phyloP scores from a whole-genome alignment of 2,113 vertebrate genomes.

The Pheucticus melanocephalus region DNA sequence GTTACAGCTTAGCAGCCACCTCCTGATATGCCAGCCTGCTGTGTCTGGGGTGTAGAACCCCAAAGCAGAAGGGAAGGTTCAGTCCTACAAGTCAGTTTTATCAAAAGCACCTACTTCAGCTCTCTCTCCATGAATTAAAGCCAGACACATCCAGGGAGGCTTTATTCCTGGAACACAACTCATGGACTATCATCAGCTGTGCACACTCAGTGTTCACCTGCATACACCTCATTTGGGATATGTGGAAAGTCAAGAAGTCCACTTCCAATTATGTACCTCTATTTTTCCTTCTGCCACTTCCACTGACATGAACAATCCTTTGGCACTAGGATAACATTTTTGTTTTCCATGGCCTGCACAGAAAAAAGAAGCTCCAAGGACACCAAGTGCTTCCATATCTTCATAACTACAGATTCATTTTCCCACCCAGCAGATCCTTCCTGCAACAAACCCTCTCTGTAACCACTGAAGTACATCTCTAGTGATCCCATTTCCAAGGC shows the following conservation, averaged over 20 bases:
- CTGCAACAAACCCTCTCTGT: not conserved
- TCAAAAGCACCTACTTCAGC: not conserved
- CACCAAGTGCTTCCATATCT: not conserved
- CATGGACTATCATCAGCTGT: not conserved
- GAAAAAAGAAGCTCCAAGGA: not conserved
- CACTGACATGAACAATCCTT: not conserved
- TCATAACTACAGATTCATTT: not conserved
- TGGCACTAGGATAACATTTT: not conserved
- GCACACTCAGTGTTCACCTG: not conserved
- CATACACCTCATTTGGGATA: not conserved
- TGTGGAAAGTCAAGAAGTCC: not conserved
- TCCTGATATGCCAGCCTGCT: not conserved
- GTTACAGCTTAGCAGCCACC: not conserved
- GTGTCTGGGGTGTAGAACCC: not conserved
- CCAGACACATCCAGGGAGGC: not conserved
- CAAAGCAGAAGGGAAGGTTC: not conserved
- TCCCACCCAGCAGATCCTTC: not conserved
- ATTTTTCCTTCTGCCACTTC: not conserved
- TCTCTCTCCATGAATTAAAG: not conserved
- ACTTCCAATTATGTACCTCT: not conserved
- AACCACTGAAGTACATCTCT: not conserved
- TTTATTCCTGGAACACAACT: not conserved
- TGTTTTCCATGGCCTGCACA: not conserved
- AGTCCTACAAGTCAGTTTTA: not conserved
- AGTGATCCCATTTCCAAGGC: not conserved